phyloP scores from a whole-genome alignment of 2,888 invertebrate species.

The Eristalinus aeneus region DNA sequence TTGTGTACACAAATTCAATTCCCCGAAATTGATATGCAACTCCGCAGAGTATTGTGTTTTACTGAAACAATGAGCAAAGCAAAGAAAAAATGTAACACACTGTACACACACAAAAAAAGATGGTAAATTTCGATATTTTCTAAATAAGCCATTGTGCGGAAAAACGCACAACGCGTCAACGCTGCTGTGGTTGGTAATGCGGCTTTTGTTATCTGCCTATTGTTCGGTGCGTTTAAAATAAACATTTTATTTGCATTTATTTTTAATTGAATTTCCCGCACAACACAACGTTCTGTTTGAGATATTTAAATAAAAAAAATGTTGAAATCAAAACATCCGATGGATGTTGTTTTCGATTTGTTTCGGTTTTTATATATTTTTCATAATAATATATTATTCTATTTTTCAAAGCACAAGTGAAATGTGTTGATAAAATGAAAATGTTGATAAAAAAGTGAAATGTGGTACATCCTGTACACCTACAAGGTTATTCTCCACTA shows the following conservation, averaged over 20 bases:
- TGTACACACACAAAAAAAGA: not conserved
- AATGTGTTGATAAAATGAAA: no score
- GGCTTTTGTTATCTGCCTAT: not conserved
- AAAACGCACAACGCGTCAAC: not conserved
- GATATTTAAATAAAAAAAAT: not conserved
- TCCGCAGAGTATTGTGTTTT: not conserved
- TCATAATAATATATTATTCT: no score
- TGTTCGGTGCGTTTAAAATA: not conserved
- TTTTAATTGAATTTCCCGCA: not conserved
- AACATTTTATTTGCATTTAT: not conserved
- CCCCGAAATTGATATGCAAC: conserved; percentile 2
- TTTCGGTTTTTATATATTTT: no score
- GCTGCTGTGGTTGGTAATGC: not conserved
- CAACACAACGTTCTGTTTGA: not conserved
- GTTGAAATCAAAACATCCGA: no score
- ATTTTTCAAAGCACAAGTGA: no score
- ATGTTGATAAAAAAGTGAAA: no score
- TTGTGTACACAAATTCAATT: not conserved
- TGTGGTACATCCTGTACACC: no score
- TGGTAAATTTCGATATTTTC: not conserved
- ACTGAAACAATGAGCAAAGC: not conserved
- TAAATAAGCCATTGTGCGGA: conserved; percentile 2
- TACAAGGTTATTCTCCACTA: no score
- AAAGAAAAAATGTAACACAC: not conserved
- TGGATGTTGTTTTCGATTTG: no score